phyloP scores from a whole-genome alignment of 92 coral and sea anemone species.

The Scolanthus callimorphus region DNA sequence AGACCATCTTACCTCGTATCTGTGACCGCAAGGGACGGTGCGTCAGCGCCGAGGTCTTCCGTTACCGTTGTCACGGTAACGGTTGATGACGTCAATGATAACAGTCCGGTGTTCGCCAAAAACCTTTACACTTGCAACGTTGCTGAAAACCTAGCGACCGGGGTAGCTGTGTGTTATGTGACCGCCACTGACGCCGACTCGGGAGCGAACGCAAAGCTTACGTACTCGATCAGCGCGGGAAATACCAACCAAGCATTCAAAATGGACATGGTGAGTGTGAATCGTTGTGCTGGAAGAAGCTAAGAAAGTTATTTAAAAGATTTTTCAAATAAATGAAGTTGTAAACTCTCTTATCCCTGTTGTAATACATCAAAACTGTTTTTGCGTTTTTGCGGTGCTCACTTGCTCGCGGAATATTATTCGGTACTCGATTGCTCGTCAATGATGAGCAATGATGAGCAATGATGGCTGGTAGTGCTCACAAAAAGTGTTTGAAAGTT shows the following conservation, averaged over 20 bases:
- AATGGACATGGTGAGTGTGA: constrained; percentile 54
- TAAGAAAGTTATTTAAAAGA: too few species aligned
- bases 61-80: constrained; percentile 62
- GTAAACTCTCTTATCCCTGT: too few species aligned
- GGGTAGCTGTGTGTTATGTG: constrained; percentile 72
- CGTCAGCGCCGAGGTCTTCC: constrained; percentile 39
- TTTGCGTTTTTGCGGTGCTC: too few species aligned
- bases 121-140: constrained; percentile 62
- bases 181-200: constrained; percentile 72
- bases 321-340: too few species aligned
- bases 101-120: constrained; percentile 58
- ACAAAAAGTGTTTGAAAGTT: too few species aligned
- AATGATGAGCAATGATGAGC: too few species aligned
- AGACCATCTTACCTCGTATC: constrained; percentile 47
- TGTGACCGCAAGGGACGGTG: constrained; percentile 79
- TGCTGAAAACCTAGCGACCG: constrained; percentile 68
- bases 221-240: constrained; percentile 65
- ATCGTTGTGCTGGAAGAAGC: too few species aligned
- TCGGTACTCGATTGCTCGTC: too few species aligned
- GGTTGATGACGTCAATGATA: constrained; percentile 79
- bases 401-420: too few species aligned
- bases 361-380: too few species aligned
- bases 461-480: too few species aligned
- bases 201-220: constrained; percentile 52
- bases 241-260: constrained; percentile 41